Percentiles rank a stretch among this genome's conserved stretches.
Conservation (phyloP, 2,113 vertebrate genomes). For the Ginglymostoma cirratum region DNA sequence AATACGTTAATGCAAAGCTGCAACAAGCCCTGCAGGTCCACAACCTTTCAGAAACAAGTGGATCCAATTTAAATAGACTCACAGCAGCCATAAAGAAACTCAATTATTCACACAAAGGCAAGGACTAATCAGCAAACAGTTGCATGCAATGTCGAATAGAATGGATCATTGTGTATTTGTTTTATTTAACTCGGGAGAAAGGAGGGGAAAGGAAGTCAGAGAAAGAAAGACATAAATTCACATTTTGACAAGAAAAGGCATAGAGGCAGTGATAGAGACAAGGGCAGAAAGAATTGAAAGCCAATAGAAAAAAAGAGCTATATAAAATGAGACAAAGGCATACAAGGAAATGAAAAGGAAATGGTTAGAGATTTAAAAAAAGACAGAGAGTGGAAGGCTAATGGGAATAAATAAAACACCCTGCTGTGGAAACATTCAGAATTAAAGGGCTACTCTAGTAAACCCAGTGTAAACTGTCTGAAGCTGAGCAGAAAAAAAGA, state of each 20-base stretch:
- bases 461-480: background rate
- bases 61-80: conserved; percentile 14
- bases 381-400: no score
- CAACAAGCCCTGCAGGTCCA: background rate
- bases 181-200: background rate
- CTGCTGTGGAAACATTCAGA: background rate
- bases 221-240: no score
- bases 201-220: background rate
- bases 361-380: no score
- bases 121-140: background rate
- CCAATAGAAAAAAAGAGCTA: no score
- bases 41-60: background rate
- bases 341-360: no score
- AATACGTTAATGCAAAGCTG: background rate
- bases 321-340: no score
- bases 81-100: background rate
- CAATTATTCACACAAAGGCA: background rate
- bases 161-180: background rate
- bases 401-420: background rate
- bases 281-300: no score
- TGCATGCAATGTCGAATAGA: background rate
- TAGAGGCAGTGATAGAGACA: no score
- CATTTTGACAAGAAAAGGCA: no score
- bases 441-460: background rate
- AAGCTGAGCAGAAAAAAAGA: background rate